Evolutionary conservation across 2,113 vertebrate species (phyloP).

Genomic region (Paralichthys olivaceus): DNA sequence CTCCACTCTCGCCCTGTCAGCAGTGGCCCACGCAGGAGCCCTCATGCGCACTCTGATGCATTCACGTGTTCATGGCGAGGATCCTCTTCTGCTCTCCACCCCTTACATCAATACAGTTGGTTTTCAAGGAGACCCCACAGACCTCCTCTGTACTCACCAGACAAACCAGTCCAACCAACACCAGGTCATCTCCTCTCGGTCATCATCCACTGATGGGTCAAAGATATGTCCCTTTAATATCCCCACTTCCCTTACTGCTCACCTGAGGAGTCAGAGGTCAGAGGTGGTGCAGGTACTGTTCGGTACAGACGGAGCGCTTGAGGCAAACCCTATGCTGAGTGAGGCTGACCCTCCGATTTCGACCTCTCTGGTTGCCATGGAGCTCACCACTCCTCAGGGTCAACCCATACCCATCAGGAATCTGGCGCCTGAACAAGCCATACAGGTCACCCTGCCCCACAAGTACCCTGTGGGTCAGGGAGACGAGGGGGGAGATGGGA

Average conservation of each 20-base stretch:
- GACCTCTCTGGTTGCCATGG: constrained; percentile 81
- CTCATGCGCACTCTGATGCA: constrained; percentile 76
- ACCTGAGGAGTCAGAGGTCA: constrained; percentile 59
- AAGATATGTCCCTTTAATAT: constrained; percentile 75
- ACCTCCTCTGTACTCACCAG: constrained; percentile 74
- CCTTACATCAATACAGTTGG: constrained; percentile 72
- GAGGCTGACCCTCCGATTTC: constrained; percentile 76
- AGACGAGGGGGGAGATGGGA: not conserved
- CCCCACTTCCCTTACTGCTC: constrained; percentile 65
- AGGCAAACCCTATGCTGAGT: constrained; percentile 62
- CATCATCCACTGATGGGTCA: not conserved
- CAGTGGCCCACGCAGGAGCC: constrained; percentile 68
- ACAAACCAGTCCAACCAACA: not conserved
- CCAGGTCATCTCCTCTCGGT: not conserved
- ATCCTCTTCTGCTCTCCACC: constrained; percentile 65
- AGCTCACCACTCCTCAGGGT: constrained; percentile 81
- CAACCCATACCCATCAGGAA: constrained; percentile 69
- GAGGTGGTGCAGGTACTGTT: constrained; percentile 82
- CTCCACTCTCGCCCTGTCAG: constrained; percentile 49
- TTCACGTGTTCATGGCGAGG: constrained; percentile 58
- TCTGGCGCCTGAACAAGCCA: constrained; percentile 73
- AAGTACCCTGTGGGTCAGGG: constrained; percentile 12
- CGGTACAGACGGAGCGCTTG: constrained; percentile 52
- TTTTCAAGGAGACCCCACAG: constrained; percentile 70
- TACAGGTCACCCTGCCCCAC: constrained; percentile 75